Evolutionary conservation across 2,113 vertebrate species (phyloP).

Genomic region (Cryptotis parvus): DNA sequence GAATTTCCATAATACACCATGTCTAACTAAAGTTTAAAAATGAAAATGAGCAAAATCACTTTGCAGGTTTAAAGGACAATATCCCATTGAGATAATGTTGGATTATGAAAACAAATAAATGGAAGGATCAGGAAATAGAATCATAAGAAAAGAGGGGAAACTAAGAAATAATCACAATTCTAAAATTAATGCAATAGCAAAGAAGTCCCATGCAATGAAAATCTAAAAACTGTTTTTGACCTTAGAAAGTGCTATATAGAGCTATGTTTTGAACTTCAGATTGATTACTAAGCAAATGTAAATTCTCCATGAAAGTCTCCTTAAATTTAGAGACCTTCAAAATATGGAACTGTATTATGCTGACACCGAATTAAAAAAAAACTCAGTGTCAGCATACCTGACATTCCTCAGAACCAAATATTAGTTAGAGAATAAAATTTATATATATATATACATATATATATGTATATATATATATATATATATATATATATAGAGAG

Average conservation of each 20-base stretch:
- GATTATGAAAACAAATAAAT: conserved; percentile 20
- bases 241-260: not conserved
- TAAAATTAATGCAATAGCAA: not conserved
- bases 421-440: conserved; percentile 30
- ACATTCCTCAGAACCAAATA: not conserved
- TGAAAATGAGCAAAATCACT: conserved; percentile 35
- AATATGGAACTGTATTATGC: not conserved
- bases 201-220: not conserved
- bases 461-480: no score
- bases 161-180: not conserved
- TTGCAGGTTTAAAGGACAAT: not conserved
- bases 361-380: no score
- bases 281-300: not conserved
- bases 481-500: no score
- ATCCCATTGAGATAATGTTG: not conserved
- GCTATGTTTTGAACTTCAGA: not conserved
- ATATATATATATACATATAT: no score
- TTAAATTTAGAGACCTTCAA: not conserved
- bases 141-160: not conserved
- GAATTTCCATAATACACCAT: not conserved
- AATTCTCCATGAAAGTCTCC: not conserved
- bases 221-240: conserved; percentile 21
- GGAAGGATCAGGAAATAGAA: conserved; percentile 22
- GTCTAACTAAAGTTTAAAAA: not conserved
- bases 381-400: no score